Conservation (phyloP, 2,797 vertebrate species). For the Chaetodon trifasciatus region DNA sequence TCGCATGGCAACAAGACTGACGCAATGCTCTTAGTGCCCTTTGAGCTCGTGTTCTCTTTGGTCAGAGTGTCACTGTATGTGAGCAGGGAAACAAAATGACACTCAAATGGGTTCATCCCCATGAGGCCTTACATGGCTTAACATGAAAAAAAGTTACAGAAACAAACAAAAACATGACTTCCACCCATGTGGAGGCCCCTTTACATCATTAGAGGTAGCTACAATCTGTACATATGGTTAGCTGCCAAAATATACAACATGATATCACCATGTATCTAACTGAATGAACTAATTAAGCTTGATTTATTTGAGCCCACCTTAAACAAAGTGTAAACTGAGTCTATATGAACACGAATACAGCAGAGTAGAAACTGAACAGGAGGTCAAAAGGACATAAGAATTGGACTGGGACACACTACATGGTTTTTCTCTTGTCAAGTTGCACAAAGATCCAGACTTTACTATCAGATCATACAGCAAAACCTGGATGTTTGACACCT, state of each 20-base stretch:
- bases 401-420: background rate
- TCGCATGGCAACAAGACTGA: slow-evolving; percentile 39
- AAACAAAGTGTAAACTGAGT: background rate
- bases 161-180: background rate
- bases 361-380: background rate
- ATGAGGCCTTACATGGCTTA: background rate
- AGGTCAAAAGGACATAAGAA: background rate
- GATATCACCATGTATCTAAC: background rate
- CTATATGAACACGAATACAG: background rate
- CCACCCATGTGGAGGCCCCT: background rate
- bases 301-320: background rate
- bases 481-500: background rate
- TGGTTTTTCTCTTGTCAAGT: background rate
- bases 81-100: slow-evolving; percentile 4
- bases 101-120: background rate
- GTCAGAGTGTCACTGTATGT: slow-evolving; percentile 2
- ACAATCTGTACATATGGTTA: background rate
- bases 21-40: slow-evolving; percentile 15
- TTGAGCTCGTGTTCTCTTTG: slow-evolving; percentile 19
- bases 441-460: background rate
- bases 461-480: background rate
- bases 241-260: background rate
- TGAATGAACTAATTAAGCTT: background rate
- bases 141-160: background rate
- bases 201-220: background rate